Conservation (phyloP, 2,113 vertebrate genomes). For the Chamaea fasciata region DNA sequence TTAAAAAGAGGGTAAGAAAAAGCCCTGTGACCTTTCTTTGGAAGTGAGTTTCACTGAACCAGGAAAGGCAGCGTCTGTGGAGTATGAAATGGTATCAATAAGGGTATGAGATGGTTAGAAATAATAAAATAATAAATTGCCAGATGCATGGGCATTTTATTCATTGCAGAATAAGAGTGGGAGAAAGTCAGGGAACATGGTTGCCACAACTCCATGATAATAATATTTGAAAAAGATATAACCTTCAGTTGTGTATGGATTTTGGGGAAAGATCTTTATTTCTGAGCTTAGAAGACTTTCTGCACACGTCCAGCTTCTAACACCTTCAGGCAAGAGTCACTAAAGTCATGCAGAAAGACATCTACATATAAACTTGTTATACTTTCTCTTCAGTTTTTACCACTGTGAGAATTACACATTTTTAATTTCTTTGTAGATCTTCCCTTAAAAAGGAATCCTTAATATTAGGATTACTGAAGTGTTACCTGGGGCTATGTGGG, state of each 20-base stretch:
- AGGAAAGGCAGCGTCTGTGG: neutral
- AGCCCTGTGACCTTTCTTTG: neutral
- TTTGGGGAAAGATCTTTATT: neutral
- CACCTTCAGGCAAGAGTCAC: neutral
- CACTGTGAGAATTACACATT: neutral
- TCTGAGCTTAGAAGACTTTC: neutral
- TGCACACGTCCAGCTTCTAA: neutral
- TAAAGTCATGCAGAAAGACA: neutral
- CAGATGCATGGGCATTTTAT: neutral
- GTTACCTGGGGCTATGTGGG: neutral
- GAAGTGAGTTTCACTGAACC: neutral
- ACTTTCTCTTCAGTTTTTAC: neutral
- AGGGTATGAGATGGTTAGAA: neutral
- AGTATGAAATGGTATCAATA: neutral
- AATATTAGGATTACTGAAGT: neutral
- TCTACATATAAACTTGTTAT: neutral
- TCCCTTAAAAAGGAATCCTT: neutral
- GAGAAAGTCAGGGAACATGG: neutral
- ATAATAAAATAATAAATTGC: neutral
- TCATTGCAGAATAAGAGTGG: neutral
- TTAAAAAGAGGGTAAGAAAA: neutral
- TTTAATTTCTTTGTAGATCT: neutral
- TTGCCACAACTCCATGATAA: neutral
- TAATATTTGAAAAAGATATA: neutral
- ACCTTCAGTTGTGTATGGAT: neutral